phyloP scores from a whole-genome alignment of 2,113 vertebrate species.

The Naja naja region DNA sequence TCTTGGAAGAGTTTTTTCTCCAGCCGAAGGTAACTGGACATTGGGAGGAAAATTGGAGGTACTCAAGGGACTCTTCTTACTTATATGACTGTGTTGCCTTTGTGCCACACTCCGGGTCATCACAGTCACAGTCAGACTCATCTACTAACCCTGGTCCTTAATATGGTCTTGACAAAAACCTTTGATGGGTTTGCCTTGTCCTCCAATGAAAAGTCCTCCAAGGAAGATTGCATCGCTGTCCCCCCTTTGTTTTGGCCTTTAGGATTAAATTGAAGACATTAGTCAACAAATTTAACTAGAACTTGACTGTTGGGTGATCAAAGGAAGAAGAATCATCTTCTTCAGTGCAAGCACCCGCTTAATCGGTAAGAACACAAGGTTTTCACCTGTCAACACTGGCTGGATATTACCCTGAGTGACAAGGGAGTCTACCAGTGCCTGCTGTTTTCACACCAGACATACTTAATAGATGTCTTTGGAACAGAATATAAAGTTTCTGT shows the following conservation, averaged over 20 bases:
- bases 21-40: too few relatives aligned
- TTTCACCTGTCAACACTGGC: slow-evolving; percentile 60
- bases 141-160: background rate
- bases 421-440: slow-evolving; percentile 36
- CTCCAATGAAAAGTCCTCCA: background rate
- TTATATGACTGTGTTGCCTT: too few relatives aligned
- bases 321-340: slow-evolving; percentile 5
- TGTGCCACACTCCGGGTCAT: too few relatives aligned
- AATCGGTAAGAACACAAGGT: slow-evolving; percentile 49
- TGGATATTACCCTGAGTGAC: slow-evolving; percentile 41
- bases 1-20: too few relatives aligned
- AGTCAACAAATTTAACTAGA: background rate
- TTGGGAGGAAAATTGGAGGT: too few relatives aligned
- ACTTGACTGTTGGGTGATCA: slow-evolving; percentile 19
- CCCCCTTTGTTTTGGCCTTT: background rate
- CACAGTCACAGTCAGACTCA: background rate
- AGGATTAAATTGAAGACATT: background rate
- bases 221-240: background rate
- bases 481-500: slow-evolving; percentile 50
- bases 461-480: slow-evolving; percentile 37
- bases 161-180: background rate
- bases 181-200: background rate
- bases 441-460: slow-evolving; percentile 50
- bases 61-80: too few relatives aligned
- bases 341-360: background rate